A percentile compares a stretch with the other conserved stretches of the same genome.
These are phyloP conservation scores for Epinephelus moara DNA, from an alignment of 2,113 vertebrate species.

Conservation along the genomic window DNA sequence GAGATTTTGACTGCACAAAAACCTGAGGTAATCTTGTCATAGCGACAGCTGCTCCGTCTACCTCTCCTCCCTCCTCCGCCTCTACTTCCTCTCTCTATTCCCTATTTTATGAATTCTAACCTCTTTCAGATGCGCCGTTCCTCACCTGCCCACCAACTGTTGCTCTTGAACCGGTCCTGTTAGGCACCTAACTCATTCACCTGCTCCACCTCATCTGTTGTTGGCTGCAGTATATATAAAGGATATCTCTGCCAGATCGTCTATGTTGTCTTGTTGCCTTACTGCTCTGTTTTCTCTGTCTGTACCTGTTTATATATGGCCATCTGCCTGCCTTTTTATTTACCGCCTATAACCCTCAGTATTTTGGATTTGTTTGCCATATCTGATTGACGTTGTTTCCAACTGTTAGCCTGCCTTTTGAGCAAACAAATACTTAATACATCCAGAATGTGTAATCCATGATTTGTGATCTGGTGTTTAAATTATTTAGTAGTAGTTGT, in stretches of 20 bases:
- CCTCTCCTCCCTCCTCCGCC: slow-evolving; percentile 37
- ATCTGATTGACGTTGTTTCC: slow-evolving; percentile 31
- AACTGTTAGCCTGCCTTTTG: not conserved
- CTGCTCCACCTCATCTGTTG: not conserved
- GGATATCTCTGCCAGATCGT: not conserved
- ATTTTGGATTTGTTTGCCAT: slow-evolving; percentile 34
- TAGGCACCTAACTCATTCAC: not conserved
- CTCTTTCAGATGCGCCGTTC: not conserved
- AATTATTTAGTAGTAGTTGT: not conserved
- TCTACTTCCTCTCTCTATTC: slow-evolving; percentile 8
- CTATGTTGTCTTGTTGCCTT: not conserved
- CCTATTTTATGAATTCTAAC: slow-evolving; percentile 7
- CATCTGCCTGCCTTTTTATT: slow-evolving; percentile 36
- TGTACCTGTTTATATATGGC: slow-evolving; percentile 22
- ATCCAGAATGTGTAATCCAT: not conserved
- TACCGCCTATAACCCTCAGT: not conserved
- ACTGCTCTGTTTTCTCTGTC: slow-evolving; percentile 17
- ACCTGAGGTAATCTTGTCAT: slow-evolving; percentile 55
- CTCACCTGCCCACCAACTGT: slow-evolving; percentile 1
- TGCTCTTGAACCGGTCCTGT: not conserved
- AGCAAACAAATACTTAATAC: not conserved
- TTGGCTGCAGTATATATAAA: not conserved
- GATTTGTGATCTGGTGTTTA: not conserved
- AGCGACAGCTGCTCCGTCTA: slow-evolving; percentile 44
- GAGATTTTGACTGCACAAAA: slow-evolving; percentile 55